These are phyloP conservation scores for Gulo gulo DNA, from an alignment of 2,113 vertebrate genomes.

Conservation along the genomic window DNA sequence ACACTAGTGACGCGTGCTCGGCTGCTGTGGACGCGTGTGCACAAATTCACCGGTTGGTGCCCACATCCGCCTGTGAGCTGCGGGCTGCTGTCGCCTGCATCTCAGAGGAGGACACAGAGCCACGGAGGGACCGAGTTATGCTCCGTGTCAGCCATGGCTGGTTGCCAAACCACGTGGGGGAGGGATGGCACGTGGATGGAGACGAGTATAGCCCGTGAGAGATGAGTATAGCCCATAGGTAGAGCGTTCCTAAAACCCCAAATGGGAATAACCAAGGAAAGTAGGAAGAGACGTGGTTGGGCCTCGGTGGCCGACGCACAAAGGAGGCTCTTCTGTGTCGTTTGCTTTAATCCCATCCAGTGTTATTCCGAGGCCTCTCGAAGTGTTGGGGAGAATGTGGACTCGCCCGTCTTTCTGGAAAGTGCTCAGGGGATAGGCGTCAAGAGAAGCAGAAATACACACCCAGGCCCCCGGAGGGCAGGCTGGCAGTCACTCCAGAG, in stretches of 20 bases:
- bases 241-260: not conserved
- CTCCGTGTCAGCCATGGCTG: not conserved
- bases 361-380: accelerated
- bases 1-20: accelerated
- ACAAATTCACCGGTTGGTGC: accelerated
- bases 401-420: not conserved
- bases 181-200: accelerated
- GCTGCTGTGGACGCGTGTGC: accelerated
- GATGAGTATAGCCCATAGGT: not conserved
- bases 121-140: not conserved
- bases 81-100: accelerated
- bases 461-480: not conserved
- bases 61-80: accelerated
- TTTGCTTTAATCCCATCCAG: accelerated
- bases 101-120: not conserved
- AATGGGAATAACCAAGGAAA: accelerated
- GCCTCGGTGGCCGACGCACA: accelerated
- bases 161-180: not conserved
- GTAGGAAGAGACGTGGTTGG: accelerated
- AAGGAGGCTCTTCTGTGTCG: not conserved
- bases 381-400: too few species aligned
- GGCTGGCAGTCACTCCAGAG: accelerated
- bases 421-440: accelerated
- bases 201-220: not conserved
- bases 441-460: not conserved